These are phyloP conservation scores for Potamilus streckersoni DNA, from an alignment of 1,140 invertebrate genomes.

Conservation along the genomic window DNA sequence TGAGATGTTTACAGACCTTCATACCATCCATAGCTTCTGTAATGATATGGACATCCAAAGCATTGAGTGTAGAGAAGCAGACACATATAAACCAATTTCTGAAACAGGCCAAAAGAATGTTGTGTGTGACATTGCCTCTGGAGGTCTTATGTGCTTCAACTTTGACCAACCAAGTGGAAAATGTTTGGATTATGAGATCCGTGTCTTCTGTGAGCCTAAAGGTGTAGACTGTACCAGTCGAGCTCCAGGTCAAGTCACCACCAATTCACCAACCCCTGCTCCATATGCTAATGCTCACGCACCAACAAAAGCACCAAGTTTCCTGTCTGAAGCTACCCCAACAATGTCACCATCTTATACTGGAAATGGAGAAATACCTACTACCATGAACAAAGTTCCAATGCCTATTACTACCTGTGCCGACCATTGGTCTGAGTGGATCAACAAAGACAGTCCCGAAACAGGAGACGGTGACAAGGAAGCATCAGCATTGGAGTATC, in stretches of 20 bases:
- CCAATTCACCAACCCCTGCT: conserved; percentile 5
- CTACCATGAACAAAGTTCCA: not conserved
- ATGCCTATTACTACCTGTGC: not conserved
- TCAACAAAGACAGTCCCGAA: conserved; percentile 31
- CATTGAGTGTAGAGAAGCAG: conserved; percentile 51
- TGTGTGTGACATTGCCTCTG: conserved; percentile 77
- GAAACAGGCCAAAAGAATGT: conserved; percentile 70
- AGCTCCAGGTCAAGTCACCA: conserved; percentile 16
- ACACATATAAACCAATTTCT: conserved; percentile 22
- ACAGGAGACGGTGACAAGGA: no score
- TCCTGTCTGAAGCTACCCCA: not conserved
- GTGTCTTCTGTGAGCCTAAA: conserved; percentile 74
- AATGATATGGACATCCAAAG: conserved; percentile 56
- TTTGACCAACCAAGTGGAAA: conserved; percentile 45
- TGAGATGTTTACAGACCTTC: conserved; percentile 74
- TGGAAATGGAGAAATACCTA: not conserved
- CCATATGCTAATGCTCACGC: not conserved
- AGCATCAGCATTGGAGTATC: no score
- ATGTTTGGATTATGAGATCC: conserved; percentile 78
- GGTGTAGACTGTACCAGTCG: conserved; percentile 32
- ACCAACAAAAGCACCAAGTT: conserved; percentile 3
- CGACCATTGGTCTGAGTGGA: conserved; percentile 38
- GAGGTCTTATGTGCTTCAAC: conserved; percentile 77
- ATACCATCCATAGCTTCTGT: conserved; percentile 70
- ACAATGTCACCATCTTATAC: conserved; percentile 9